Percentiles rank a stretch among this genome's conserved stretches.
phyloP scores from a whole-genome alignment of 2,888 invertebrate genomes.

The Pammene aurita region DNA sequence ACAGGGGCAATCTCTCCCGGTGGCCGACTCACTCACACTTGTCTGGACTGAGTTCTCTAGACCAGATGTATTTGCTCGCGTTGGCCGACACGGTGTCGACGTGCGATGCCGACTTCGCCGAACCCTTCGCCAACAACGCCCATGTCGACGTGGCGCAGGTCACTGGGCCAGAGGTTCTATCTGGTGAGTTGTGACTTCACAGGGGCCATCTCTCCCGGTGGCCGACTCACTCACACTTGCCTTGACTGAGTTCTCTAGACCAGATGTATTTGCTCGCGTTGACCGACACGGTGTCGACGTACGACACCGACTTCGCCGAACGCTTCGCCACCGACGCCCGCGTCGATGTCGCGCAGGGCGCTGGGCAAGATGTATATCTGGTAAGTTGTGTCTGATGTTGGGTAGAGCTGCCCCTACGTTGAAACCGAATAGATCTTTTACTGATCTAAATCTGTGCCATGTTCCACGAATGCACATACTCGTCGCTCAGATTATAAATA shows the following conservation, averaged over 20 bases:
- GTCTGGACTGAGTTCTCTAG: constrained; percentile 96
- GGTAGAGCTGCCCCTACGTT: no score
- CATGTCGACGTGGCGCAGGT: constrained; percentile 62
- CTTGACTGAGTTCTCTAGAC: constrained; percentile 97
- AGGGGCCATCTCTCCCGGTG: constrained; percentile 91
- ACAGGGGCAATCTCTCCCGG: constrained; percentile 88
- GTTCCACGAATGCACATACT: no score
- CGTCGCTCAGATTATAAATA: no score
- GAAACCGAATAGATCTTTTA: no score
- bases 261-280: constrained; percentile 99
- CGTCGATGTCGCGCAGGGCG: constrained; percentile 60
- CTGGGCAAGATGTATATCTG: constrained; percentile 69
- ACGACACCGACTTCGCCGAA: constrained; percentile 94
- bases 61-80: constrained; percentile 99
- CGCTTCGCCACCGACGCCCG: constrained; percentile 84
- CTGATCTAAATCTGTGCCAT: no score
- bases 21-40: constrained; percentile 97
- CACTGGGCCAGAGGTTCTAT: constrained; percentile 66
- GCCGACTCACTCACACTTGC: constrained; percentile 96
- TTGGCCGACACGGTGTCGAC: constrained; percentile 98
- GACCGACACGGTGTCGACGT: constrained; percentile 98
- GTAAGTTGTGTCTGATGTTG: no score
- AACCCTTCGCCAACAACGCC: constrained; percentile 85
- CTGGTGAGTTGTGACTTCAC: constrained; percentile 55
- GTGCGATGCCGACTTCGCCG: constrained; percentile 94